Base-by-base conservation (phyloP, 2,113 vertebrate species). In the Lophotis ruficrista region DNA sequence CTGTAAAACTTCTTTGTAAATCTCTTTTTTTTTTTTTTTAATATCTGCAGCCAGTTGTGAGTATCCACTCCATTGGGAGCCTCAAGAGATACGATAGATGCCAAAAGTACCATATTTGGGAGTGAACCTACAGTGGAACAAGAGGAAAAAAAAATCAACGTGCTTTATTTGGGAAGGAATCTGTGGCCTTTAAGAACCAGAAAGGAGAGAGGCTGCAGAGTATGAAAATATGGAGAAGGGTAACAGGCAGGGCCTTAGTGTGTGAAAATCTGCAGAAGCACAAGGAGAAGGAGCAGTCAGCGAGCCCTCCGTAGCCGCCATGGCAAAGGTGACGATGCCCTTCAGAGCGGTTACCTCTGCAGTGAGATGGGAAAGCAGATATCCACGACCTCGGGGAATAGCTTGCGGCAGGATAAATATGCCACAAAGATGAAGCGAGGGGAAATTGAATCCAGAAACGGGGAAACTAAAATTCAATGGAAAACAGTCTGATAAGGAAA, bases 131-230 rank as follows among this genome's bases (percentile, higher is more conserved):
- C 37, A 71, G 45, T 23, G 35, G 83, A 87, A 94, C 17, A 68
- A 64, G n/a, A 54, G 53, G 48, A 38, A 48, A 72, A 73, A 82
- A 92, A 54, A 57, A 56, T 61, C 24, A 45, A 27, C 2, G 3
- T 65, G 45, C 70, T 87, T 79, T 77, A 76, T 88, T 95, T 91
- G 82, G 81, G 87, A 94, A 95, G 75, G 84, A 90, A 91, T 87
- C 58, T 72, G 41, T 50, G 84, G 53, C 33, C 73, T 96, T 96
- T 72, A 87, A 84, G 56, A 76, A 76, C 62, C 0, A 82, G 64
- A 77, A 87, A 83, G 27, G 35, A 95, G 53, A 84, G 78, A 64
- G 38, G 38, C 56, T 3, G 1, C 72, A 51, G 76, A 78, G 51
- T n/a, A 65, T 71, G 87, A 85, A 93, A 82, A 79, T 89, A 89